Conservation (phyloP, 2,888 invertebrate species). For the Phragmatobia fuliginosa region DNA sequence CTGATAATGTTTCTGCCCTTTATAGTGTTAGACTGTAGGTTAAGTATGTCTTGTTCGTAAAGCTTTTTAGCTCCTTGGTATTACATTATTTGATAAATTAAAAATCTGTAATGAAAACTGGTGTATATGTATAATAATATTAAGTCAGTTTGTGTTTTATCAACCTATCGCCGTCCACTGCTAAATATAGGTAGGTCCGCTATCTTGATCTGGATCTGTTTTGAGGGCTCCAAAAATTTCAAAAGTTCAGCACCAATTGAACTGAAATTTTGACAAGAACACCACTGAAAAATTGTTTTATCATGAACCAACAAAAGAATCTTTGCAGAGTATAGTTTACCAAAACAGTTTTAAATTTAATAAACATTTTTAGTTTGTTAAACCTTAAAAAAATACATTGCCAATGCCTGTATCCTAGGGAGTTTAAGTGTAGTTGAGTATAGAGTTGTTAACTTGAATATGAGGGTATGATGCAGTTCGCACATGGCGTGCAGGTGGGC, state of each 20-base stretch:
- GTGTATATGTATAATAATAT: too few relatives aligned
- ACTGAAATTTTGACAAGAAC: background rate
- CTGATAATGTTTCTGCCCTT: background rate
- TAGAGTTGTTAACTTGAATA: background rate
- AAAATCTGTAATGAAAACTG: too few relatives aligned
- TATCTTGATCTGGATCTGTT: too few relatives aligned
- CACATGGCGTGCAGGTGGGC: slow-evolving; percentile 21
- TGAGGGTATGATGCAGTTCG: background rate
- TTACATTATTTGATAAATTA: too few relatives aligned
- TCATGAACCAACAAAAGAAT: too few relatives aligned
- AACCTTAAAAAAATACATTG: background rate
- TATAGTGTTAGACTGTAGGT: background rate
- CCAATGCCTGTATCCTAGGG: background rate
- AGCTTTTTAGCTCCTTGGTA: too few relatives aligned
- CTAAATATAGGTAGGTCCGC: too few relatives aligned
- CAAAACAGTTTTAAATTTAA: background rate
- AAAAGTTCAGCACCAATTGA: background rate
- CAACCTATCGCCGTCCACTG: too few relatives aligned
- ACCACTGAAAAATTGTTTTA: too few relatives aligned
- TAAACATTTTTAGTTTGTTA: background rate
- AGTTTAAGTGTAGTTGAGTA: background rate
- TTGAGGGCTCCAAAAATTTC: too few relatives aligned
- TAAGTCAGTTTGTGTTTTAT: too few relatives aligned
- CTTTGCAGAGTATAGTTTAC: background rate
- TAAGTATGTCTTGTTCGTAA: background rate